Base-by-base conservation (phyloP, 2,888 invertebrate species). In the Oscheius onirici region DNA sequence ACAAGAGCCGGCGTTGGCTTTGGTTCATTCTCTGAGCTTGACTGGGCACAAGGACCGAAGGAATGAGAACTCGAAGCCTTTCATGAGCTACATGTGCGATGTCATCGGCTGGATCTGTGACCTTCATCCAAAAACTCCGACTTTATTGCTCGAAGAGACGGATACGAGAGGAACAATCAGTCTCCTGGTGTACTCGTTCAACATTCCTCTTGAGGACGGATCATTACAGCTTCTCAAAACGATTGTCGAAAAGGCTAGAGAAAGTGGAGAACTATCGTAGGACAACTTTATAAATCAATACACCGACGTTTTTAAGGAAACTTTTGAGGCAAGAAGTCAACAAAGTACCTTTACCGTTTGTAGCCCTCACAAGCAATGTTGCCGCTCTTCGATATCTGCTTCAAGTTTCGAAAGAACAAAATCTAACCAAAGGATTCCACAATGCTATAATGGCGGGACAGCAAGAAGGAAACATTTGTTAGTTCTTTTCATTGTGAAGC, bases 391-490 rank as follows among this genome's bases (percentile, higher is more conserved):
- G 34, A 3, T 34, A 34, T 8, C 34, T 34, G 34, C 34, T 34
- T 34, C 34, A 34, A 34, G 34, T 34, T 34, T 34, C 34, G 34
- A 34, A 34, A 34, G 34, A 34, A 34, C 34, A 34, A 34, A 34
- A 34, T 34, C 6, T 15, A 65, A 54, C 71, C 22, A 63, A 74
- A 5, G 78, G 74, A 55, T 52, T 75, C 26, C 78, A 78, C 51
- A 67, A 76, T 46, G 71, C 76, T 2, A 41, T 75, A 10, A 15
- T 49, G 20, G 22, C 17, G 6, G 22, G 20, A 3, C 20, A 20
- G 20, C 15, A 49, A 17, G 49, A 49, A 22, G 22, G 20, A 15
- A 49, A 15, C 10, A 22, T 20, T 1, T 17, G 49, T 49, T 1
- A 17, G 49, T 20, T 49, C 2, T 3, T 8, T 17, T 20, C 17